These are phyloP conservation scores for Drosophila nasuta DNA, from an alignment of 1,140 invertebrate genomes.

Conservation along the genomic window DNA sequence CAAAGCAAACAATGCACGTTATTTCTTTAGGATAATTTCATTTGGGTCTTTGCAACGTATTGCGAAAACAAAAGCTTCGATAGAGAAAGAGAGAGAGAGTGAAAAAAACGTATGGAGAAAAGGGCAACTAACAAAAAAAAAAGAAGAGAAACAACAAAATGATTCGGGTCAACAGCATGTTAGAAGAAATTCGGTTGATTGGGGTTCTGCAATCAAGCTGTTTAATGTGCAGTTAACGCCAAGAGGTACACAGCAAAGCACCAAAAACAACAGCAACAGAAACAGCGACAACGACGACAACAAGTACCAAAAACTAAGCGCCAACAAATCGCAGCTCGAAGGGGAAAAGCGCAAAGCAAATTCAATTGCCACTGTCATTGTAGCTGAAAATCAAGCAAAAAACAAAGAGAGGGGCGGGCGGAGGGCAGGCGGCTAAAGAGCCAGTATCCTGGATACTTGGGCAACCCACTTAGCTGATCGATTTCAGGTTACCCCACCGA, in stretches of 20 bases:
- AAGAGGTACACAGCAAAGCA: constrained; percentile 48
- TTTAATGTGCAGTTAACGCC: constrained; percentile 78
- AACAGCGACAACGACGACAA: not conserved
- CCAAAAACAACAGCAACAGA: constrained; percentile 6
- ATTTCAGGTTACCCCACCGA: constrained; percentile 65
- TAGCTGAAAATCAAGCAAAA: constrained; percentile 47
- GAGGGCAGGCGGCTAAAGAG: not conserved
- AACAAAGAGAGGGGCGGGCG: too few relatives aligned
- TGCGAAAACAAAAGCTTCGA: constrained; percentile 22
- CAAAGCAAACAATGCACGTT: constrained; percentile 33
- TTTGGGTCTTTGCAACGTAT: constrained; percentile 35
- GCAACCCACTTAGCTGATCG: constrained; percentile 62
- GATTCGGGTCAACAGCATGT: constrained; percentile 47
- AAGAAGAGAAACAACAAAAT: constrained; percentile 21
- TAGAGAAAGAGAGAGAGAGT: constrained; percentile 36
- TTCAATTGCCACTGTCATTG: constrained; percentile 76
- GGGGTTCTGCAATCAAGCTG: constrained; percentile 69
- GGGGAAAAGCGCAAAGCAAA: constrained; percentile 43
- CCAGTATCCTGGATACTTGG: constrained; percentile 6
- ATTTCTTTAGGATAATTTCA: constrained; percentile 70
- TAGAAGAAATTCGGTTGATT: constrained; percentile 50
- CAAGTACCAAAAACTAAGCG: constrained; percentile 33
- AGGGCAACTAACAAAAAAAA: constrained; percentile 17
- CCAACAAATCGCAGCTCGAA: constrained; percentile 21
- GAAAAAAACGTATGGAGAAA: constrained; percentile 21